Evolutionary conservation across 2,888 invertebrate species (phyloP).

Genomic region (Carabus problematicus): DNA sequence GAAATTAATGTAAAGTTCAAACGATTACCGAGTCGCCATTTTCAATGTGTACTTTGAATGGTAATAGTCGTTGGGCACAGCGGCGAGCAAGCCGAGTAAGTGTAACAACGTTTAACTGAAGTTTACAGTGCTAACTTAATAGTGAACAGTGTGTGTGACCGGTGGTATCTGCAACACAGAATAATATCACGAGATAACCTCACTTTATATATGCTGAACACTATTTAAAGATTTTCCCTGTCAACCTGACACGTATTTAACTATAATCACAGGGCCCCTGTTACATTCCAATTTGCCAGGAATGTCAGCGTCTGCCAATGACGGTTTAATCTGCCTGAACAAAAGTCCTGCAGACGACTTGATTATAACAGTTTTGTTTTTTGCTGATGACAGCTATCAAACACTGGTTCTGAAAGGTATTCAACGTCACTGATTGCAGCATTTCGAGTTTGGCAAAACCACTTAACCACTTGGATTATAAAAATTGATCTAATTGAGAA

Average conservation of each 20-base stretch:
- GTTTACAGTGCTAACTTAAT: no score
- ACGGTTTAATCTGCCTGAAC: not conserved
- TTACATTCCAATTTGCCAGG: not conserved
- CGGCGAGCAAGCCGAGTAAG: not conserved
- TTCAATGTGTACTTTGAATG: constrained; percentile 17
- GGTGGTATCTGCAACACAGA: no score
- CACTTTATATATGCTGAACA: no score
- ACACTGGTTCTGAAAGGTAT: not conserved
- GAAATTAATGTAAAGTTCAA: constrained; percentile 14
- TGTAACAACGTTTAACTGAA: constrained; percentile 13
- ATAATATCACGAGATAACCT: no score
- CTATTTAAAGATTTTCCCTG: not conserved
- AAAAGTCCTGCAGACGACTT: not conserved
- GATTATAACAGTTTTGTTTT: no score
- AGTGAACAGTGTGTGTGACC: not conserved
- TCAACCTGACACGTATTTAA: constrained; percentile 4
- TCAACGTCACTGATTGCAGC: not conserved
- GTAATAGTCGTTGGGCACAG: constrained; percentile 1
- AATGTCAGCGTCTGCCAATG: not conserved
- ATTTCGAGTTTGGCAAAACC: not conserved
- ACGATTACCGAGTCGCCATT: constrained; percentile 15
- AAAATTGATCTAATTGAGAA: no score
- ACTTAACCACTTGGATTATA: not conserved
- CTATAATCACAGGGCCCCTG: not conserved
- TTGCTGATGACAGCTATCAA: not conserved